Evolutionary conservation across 2,888 invertebrate genomes (phyloP), one percentile per base, ranked within the genome.

Genomic region (Oxytorus armatus): DNA sequence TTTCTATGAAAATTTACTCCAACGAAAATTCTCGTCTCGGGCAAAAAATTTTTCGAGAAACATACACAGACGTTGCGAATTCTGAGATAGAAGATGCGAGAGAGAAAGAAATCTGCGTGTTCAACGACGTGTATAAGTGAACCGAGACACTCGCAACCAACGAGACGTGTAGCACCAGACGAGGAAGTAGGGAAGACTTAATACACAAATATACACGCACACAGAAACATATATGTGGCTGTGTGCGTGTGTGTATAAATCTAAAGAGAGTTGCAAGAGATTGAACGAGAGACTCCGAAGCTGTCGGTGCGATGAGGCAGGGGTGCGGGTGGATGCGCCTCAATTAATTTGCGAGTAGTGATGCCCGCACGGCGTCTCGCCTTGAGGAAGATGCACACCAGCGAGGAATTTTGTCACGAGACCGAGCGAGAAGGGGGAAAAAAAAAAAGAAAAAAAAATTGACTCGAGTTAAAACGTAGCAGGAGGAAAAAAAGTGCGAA

Each of bases 401-500:
- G 78, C 69, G 74, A 68, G 72, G 75, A 74, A 74, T 65, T 65
- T 53, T 47, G 51, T 72, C 72, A 18, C 73, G 69, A 69, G 69
- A 57, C 11, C 23, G 57, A 72, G 29, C 8, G 69, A 61, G 36
- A 39, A 25, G 44, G 53, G 25, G 25, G 10, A 29, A 36, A 29
- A 61, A 51, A 59, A n/a, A 65, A 36, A 59, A n/a, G 57, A 36
- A 47, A 44, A 47, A 44, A 42, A 25, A 33, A 16, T 78, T 75
- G 77, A 77, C 82, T 78, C 83, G 69, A 74, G 78, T 72, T 74
- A 76, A 79, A 79, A 16, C 36, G 76, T 76, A 42, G 74, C 66
- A 76, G 80, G 78, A 85, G 82, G 85, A 85, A 81, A 85, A 83
- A 81, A 89, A 88, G 89, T 87, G 89, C 87, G 87, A 89, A 88